These are phyloP conservation scores for Stramonita haemastoma DNA, from an alignment of 2,888 invertebrate species.

Conservation along the genomic window DNA sequence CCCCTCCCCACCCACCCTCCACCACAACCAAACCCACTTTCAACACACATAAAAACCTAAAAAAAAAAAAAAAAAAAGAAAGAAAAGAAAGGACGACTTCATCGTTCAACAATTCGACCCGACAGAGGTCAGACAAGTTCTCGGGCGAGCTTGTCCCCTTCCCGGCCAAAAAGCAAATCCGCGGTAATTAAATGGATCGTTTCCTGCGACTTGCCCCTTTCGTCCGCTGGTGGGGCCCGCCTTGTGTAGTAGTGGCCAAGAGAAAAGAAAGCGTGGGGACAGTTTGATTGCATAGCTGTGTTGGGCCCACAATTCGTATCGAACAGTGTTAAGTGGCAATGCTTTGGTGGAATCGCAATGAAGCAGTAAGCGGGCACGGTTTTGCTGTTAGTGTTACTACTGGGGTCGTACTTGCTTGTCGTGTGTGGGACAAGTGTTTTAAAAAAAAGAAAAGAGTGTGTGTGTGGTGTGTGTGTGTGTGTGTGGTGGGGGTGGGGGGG, in stretches of 20 bases:
- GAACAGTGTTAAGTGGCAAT: background rate
- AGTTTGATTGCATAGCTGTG: constrained; percentile 33
- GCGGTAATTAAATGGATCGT: constrained; percentile 33
- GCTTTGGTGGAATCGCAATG: background rate
- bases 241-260: too few relatives aligned
- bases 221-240: too few relatives aligned
- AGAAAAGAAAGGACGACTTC: too few relatives aligned
- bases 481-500: background rate
- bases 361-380: background rate
- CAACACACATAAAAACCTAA: too few relatives aligned
- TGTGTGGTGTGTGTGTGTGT: background rate
- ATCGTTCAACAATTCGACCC: constrained; percentile 9
- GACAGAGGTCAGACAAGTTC: constrained; percentile 22
- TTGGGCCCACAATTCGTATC: constrained; percentile 6
- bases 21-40: background rate
- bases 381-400: constrained; percentile 12
- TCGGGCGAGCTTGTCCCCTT: background rate
- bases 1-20: too few relatives aligned
- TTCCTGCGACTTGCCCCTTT: background rate
- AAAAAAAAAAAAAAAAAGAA: too few relatives aligned
- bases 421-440: too few relatives aligned
- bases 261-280: background rate
- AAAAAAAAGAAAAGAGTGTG: background rate
- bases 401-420: background rate
- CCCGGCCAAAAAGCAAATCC: constrained; percentile 24